Base-by-base conservation (phyloP, 2,113 vertebrate species). In the Pogona vitticeps region DNA sequence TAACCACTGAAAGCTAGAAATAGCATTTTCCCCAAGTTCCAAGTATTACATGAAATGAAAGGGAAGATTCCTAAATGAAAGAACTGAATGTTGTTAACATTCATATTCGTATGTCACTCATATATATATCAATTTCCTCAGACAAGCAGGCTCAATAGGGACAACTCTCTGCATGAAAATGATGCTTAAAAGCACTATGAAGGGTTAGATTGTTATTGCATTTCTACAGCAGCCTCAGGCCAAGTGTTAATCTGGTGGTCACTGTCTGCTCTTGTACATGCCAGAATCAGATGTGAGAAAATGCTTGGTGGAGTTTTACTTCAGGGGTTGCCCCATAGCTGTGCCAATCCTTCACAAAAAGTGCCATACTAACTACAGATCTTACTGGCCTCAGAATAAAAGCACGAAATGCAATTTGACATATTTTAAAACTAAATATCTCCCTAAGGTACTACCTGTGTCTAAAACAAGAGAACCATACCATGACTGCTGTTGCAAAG, bases 101-200 rank as follows among this genome's bases (percentile, higher is more conserved):
- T 36, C 63, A 77, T n/a, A 77, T n/a, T 77, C 33, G 56, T 68
- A 46, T 78, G 58, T 68, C 61, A 77, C 65, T 78, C 68, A 68
- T 28, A 20, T 85, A n/a, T n/a, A 56, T 77, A 85, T 85, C 83
- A 78, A 38, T 85, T 85, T 85, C 63, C 42, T 85, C 75, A 77
- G n/a, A 85, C 61, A 78, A 78, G 83, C 33, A 68, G 42, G 73
- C 33, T 85, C 42, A 77, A 77, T 26, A 85, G 61, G 3, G 38
- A 63, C 63, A 26, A 68, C 61, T 78, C n/a, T 77, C 42, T 85
- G 21, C 68, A n/a, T 56, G 75, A 68, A n/a, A 85, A 78, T 78
- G 46, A 4, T 56, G 46, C 75, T 85, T 68, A 85, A 77, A 28
- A 85, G 23, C 13, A 38, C 61, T 42, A 85, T 56, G 75, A 85